These are phyloP conservation scores for Actinostola sp. DNA, from an alignment of 92 coral and sea anemone genomes.

Conservation along the genomic window DNA sequence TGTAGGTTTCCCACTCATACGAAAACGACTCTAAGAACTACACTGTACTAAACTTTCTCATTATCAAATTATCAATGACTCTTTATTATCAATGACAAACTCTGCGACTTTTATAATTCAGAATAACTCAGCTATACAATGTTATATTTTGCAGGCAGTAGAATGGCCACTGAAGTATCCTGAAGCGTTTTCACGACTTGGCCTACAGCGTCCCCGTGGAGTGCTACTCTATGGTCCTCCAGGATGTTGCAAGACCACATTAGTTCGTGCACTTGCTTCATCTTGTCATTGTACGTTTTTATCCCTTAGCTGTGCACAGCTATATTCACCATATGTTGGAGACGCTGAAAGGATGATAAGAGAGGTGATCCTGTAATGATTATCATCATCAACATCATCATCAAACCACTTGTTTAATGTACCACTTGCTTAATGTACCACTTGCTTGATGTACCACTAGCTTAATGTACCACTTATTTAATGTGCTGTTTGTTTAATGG, in stretches of 20 bases:
- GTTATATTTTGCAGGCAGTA: conserved; percentile 63
- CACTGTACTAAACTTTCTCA: no score
- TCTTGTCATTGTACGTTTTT: conserved; percentile 89
- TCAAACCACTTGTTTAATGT: no score
- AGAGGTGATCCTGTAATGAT: conserved; percentile 59
- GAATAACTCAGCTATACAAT: not conserved
- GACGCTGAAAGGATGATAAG: conserved; percentile 89
- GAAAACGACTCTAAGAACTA: no score
- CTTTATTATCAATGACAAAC: no score
- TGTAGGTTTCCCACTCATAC: no score
- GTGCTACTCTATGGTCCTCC: conserved; percentile 97
- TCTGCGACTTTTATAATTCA: no score
- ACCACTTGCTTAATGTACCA: no score
- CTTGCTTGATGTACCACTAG: no score
- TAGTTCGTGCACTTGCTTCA: conserved; percentile 91
- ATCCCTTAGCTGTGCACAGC: conserved; percentile 98
- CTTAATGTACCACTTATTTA: no score
- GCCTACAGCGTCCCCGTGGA: conserved; percentile 87
- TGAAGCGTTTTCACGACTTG: conserved; percentile 86
- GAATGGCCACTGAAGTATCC: conserved; percentile 97
- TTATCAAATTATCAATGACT: no score
- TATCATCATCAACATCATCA: not conserved
- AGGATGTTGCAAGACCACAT: conserved; percentile 95
- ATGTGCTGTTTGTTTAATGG: no score
- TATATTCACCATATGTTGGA: conserved; percentile 93